Evolutionary conservation across 2,888 invertebrate species (phyloP).

Genomic region (Leucophora obtusa): DNA sequence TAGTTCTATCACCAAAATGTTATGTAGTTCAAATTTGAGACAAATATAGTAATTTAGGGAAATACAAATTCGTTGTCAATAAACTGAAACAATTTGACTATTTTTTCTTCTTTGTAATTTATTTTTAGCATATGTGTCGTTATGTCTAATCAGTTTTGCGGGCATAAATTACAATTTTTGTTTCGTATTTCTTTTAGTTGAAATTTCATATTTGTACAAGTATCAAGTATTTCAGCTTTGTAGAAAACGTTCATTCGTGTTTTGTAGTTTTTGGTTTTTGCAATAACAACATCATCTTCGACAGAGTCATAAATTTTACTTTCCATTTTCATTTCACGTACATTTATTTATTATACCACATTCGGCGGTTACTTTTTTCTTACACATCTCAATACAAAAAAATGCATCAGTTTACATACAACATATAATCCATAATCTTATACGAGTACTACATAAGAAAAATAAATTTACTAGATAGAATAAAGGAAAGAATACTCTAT

Average conservation of each 20-base stretch:
- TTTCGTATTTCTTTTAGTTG: slow-evolving; percentile 26
- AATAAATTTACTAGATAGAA: too few relatives aligned
- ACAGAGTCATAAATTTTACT: slow-evolving; percentile 65
- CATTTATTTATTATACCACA: slow-evolving; percentile 57
- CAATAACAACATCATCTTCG: slow-evolving; percentile 57
- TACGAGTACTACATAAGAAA: too few relatives aligned
- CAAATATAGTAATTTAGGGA: too few relatives aligned
- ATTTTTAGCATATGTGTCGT: slow-evolving; percentile 37
- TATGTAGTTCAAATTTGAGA: too few relatives aligned
- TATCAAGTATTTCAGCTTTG: neutral
- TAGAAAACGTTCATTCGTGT: slow-evolving; percentile 19
- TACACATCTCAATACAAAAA: neutral
- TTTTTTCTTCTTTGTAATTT: neutral
- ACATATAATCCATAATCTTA: too few relatives aligned
- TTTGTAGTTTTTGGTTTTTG: slow-evolving; percentile 35
- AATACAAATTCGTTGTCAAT: neutral
- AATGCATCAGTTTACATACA: slow-evolving; percentile 20
- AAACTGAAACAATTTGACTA: neutral
- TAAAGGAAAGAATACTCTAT: too few relatives aligned
- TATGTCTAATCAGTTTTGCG: slow-evolving; percentile 62
- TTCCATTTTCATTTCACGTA: slow-evolving; percentile 62
- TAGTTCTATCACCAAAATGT: too few relatives aligned
- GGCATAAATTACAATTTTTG: slow-evolving; percentile 62
- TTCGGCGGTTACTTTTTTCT: slow-evolving; percentile 47
- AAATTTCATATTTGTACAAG: slow-evolving; percentile 28